phyloP scores from a whole-genome alignment of 2,113 vertebrate genomes.

The Quiscalus mexicanus region DNA sequence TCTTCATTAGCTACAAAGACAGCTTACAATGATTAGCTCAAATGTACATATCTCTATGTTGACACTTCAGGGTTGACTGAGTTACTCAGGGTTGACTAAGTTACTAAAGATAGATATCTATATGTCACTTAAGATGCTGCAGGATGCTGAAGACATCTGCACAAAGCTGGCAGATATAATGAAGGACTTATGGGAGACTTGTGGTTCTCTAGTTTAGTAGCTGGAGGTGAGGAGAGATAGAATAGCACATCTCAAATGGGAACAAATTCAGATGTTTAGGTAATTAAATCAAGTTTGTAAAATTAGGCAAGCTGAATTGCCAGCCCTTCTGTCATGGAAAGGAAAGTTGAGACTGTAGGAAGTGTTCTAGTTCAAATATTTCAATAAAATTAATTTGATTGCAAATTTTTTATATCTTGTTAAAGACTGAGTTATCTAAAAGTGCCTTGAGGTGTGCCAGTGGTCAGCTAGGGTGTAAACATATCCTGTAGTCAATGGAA shows the following conservation, averaged over 20 bases:
- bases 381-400: not conserved
- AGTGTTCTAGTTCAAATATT: not conserved
- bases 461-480: not conserved
- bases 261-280: not conserved
- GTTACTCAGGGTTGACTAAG: not conserved
- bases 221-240: not conserved
- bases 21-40: not conserved
- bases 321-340: not conserved
- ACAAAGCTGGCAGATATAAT: not conserved
- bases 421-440: not conserved
- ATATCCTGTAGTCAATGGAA: not conserved
- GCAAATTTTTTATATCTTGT: not conserved
- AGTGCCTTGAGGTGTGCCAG: not conserved
- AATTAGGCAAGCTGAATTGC: not conserved
- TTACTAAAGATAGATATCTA: not conserved
- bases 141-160: not conserved
- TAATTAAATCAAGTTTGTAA: not conserved
- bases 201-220: not conserved
- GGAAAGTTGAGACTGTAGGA: not conserved
- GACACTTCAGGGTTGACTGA: not conserved
- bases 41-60: not conserved
- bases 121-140: not conserved
- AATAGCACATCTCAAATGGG: not conserved
- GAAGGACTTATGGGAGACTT: not conserved
- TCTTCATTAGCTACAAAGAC: not conserved